A percentile compares a stretch with the other conserved stretches of the same genome.
Conservation (phyloP, 2,888 invertebrate genomes). For the Apamea crenata region DNA sequence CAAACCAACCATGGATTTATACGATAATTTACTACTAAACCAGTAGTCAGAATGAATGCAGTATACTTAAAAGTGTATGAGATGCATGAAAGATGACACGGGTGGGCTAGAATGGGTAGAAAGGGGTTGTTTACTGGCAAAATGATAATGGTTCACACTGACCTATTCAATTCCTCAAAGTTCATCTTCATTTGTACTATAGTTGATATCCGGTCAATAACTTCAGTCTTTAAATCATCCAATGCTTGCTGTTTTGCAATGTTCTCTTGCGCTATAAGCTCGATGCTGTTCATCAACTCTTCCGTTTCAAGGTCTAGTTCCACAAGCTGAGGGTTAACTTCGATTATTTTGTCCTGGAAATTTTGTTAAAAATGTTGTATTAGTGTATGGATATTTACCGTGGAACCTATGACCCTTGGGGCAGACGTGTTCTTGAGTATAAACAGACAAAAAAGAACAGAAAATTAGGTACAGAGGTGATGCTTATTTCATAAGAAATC, state of each 20-base stretch:
- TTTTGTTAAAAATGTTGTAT: not conserved
- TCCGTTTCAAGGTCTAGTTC: conserved; percentile 93
- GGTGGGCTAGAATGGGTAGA: no score
- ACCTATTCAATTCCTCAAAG: conserved; percentile 92
- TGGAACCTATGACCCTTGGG: no score
- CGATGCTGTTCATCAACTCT: conserved; percentile 93
- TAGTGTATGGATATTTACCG: not conserved
- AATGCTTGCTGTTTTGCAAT: conserved; percentile 91
- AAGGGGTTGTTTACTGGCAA: not conserved
- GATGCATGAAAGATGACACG: no score
- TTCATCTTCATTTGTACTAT: conserved; percentile 93
- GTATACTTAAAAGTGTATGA: no score
- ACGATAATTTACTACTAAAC: no score
- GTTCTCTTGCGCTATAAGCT: conserved; percentile 92
- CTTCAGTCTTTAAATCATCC: conserved; percentile 90
- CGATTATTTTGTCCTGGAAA: conserved; percentile 92
- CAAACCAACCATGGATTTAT: no score
- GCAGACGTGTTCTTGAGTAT: no score
- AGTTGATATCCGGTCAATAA: conserved; percentile 92
- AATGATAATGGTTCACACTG: not conserved
- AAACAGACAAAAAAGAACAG: no score
- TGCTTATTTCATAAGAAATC: no score
- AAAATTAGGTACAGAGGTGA: no score
- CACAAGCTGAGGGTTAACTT: conserved; percentile 92
- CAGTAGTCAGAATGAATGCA: no score